phyloP scores from a whole-genome alignment of 2,797 vertebrate genomes.

The Gallinago solitaria region DNA sequence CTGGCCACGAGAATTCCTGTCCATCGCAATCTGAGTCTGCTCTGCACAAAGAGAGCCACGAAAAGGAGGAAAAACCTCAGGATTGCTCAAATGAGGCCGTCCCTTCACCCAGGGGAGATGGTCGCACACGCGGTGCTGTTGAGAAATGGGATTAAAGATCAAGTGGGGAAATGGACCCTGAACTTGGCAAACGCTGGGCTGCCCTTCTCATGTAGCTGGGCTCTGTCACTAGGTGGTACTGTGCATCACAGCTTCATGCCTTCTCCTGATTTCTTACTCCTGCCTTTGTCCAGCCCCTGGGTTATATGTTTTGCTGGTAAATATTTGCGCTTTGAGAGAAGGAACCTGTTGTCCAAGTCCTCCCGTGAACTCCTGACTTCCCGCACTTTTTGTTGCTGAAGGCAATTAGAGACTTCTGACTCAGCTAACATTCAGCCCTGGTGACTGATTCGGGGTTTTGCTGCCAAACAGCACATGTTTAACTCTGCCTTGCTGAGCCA shows the following conservation, averaged over 20 bases:
- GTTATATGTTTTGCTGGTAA: not conserved
- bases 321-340: not conserved
- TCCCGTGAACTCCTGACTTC: not conserved
- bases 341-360: not conserved
- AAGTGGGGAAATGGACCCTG: not conserved
- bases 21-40: not conserved
- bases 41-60: not conserved
- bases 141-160: not conserved
- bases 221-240: constrained; percentile 67
- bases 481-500: not conserved
- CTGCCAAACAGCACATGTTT: not conserved
- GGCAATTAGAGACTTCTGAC: not conserved
- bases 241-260: constrained; percentile 23
- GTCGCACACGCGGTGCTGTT: accelerated
- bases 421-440: accelerated
- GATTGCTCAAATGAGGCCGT: not conserved
- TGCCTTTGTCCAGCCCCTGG: not conserved
- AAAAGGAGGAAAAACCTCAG: not conserved
- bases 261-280: not conserved
- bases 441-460: not conserved
- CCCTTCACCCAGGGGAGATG: accelerated
- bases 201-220: not conserved
- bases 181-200: accelerated
- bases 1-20: not conserved
- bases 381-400: not conserved